phyloP scores from a whole-genome alignment of 1,140 invertebrate genomes.

The Saccostrea cuccullata region DNA sequence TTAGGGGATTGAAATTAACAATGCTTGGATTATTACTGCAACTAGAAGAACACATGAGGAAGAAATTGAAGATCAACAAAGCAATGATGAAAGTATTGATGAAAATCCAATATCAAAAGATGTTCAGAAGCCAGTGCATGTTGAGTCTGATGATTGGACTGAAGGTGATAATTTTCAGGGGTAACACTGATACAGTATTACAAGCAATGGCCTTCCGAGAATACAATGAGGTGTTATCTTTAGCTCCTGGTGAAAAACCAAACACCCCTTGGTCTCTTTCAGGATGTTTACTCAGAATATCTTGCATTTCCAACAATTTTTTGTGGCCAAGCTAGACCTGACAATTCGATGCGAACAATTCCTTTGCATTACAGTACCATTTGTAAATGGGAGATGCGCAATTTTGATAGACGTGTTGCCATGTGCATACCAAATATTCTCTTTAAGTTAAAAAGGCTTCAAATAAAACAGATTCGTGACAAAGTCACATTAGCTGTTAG shows the following conservation, averaged over 20 bases:
- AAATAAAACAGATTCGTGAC: conserved; percentile 43
- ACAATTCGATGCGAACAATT: conserved; percentile 16
- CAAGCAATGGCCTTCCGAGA: conserved; percentile 4
- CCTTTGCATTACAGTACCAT: conserved; percentile 45
- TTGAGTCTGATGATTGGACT: too few relatives aligned
- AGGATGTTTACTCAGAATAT: conserved; percentile 49
- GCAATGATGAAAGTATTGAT: too few relatives aligned
- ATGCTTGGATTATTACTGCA: not conserved
- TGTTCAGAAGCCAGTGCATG: too few relatives aligned
- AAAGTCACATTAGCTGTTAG: conserved; percentile 42
- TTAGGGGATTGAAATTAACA: conserved; percentile 37
- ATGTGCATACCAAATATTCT: conserved; percentile 42
- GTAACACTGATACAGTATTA: conserved; percentile 45
- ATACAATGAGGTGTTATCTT: conserved; percentile 26
- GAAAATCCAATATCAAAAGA: too few relatives aligned
- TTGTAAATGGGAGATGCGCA: not conserved
- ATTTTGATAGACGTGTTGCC: conserved; percentile 46
- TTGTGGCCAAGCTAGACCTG: conserved; percentile 52
- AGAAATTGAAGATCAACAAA: too few relatives aligned
- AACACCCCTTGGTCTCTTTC: conserved; percentile 43
- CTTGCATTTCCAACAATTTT: conserved; percentile 59
- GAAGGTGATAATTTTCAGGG: not conserved
- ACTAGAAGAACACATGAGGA: too few relatives aligned
- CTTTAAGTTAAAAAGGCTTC: conserved; percentile 50
- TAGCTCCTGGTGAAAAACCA: conserved; percentile 49